These are phyloP conservation scores for Phenganax stokvisi DNA, from an alignment of 92 coral and sea anemone species.

Conservation along the genomic window DNA sequence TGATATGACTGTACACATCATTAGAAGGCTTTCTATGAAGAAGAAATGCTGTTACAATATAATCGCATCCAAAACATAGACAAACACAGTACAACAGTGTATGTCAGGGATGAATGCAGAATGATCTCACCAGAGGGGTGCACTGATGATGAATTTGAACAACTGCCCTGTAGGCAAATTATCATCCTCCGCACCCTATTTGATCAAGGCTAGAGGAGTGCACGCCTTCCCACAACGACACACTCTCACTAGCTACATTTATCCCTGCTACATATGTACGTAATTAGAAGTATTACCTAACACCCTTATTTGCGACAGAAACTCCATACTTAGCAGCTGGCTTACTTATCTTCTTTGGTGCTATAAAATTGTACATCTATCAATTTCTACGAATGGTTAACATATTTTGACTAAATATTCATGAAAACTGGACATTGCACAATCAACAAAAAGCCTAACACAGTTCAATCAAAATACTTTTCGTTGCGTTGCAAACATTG, in stretches of 20 bases:
- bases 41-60: background rate
- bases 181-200: too few species aligned
- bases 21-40: slow-evolving; percentile 1
- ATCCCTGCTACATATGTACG: background rate
- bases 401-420: background rate
- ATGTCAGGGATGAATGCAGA: too few species aligned
- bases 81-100: too few species aligned
- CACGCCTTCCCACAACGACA: too few species aligned
- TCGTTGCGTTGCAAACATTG: too few species aligned
- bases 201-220: too few species aligned
- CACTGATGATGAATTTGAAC: too few species aligned
- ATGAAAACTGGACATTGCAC: background rate
- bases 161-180: too few species aligned
- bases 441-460: too few species aligned
- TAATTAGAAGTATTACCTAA: slow-evolving; percentile 43
- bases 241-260: too few species aligned
- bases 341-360: slow-evolving; percentile 66
- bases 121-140: too few species aligned
- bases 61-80: background rate
- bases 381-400: background rate
- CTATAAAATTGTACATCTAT: slow-evolving; percentile 26
- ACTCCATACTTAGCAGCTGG: slow-evolving; percentile 95
- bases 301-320: slow-evolving; percentile 85
- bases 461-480: too few species aligned
- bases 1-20: background rate